Base-by-base conservation (phyloP, 2,888 invertebrate genomes). In the Doris montereyensis region DNA sequence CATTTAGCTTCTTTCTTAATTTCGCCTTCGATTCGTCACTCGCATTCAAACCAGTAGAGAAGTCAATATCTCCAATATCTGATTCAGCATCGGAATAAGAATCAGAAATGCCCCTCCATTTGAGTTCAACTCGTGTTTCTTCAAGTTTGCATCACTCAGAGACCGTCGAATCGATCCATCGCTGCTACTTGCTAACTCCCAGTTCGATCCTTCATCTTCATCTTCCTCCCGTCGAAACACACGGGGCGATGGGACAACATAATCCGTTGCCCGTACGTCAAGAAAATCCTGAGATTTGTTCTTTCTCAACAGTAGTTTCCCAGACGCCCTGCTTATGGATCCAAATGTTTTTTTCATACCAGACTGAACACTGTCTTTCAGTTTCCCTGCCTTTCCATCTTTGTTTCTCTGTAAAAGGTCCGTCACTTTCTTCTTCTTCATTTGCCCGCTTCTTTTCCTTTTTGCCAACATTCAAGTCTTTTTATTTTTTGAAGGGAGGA, bases 311-410 rank as follows among this genome's bases (percentile, higher is more conserved):
- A 87, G 77, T n/a, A n/a, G n/a, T 81, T 85, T 86, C 0, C 86
- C 87, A 60, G 87, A 86, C 1, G 86, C 85, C 77, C 84, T 86
- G 80, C 86, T 87, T 30, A 87, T 85, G 32, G 88, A 88, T 2
- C 86, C 86, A 79, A 88, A 87, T 5, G 85, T 86, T 82, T 85
- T 86, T 65, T 76, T 83, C 13, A 88, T 85, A 79, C 85, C 79
- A 80, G 85, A 85, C 74, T 87, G 86, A 76, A 87, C 84, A 41
- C 84, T 85, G n/a, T n/a, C n/a, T n/a, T n/a, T n/a, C n/a, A n/a
- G n/a, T n/a, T n/a, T n/a, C n/a, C n/a, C n/a, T n/a, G n/a, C n/a
- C n/a, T n/a, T n/a, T n/a, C n/a, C n/a, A n/a, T n/a, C n/a, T n/a
- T n/a, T n/a, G n/a, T n/a, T n/a, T n/a, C n/a, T n/a, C n/a, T n/a